phyloP scores from a whole-genome alignment of 2,888 invertebrate species.

The Amphipyra berbera region DNA sequence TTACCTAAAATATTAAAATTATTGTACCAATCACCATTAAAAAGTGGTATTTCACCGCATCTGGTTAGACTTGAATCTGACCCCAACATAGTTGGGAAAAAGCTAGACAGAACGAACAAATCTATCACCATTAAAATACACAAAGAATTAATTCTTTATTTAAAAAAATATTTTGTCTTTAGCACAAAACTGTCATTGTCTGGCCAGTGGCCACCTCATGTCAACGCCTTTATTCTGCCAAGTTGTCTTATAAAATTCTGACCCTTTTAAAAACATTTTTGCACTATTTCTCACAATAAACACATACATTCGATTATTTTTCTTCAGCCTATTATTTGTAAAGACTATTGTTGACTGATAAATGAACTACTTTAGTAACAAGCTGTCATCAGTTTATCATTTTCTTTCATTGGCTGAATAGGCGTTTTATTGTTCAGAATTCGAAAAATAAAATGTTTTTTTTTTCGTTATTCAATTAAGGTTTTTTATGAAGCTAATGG shows the following conservation, averaged over 20 bases:
- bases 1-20: too few species aligned
- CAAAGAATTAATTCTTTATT: slow-evolving; percentile 12
- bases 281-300: slow-evolving; percentile 36
- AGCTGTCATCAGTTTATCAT: slow-evolving; percentile 34
- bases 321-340: slow-evolving; percentile 24
- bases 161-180: slow-evolving; percentile 5
- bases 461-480: too few species aligned
- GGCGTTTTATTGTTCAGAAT: neutral
- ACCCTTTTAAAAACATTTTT: slow-evolving; percentile 23
- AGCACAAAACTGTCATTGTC: slow-evolving; percentile 9
- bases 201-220: slow-evolving; percentile 13
- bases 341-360: slow-evolving; percentile 38
- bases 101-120: too few species aligned
- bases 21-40: too few species aligned
- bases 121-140: neutral
- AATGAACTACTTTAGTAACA: slow-evolving; percentile 45
- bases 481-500: too few species aligned
- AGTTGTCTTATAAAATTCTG: slow-evolving; percentile 7
- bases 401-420: slow-evolving; percentile 13
- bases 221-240: slow-evolving; percentile 32
- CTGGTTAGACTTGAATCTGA: too few species aligned
- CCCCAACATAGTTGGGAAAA: too few species aligned
- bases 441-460: neutral
- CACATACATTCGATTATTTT: slow-evolving; percentile 41
- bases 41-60: too few species aligned